phyloP scores from a whole-genome alignment of 2,888 invertebrate genomes.

The Idaea dimidiata region DNA sequence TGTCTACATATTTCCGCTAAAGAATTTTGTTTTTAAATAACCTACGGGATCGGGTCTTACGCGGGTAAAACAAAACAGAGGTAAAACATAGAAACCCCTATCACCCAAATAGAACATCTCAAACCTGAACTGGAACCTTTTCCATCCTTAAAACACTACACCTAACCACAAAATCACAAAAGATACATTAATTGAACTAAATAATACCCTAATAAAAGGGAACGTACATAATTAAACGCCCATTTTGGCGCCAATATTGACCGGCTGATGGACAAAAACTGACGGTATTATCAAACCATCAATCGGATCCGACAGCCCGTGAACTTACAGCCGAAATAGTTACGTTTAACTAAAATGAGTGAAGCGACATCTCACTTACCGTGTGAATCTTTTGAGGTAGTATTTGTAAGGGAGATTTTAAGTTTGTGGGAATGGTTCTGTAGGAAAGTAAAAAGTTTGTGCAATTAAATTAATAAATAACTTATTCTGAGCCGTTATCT shows the following conservation, averaged over 20 bases:
- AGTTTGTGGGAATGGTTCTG: not conserved
- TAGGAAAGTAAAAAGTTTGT: not conserved
- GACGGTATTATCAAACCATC: conserved; percentile 44
- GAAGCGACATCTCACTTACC: conserved; percentile 58
- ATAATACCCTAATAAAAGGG: conserved; percentile 8
- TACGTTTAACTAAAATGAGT: conserved; percentile 42
- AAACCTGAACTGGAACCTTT: no score
- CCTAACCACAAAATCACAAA: not conserved
- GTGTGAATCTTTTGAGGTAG: conserved; percentile 58
- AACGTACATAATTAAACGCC: conserved; percentile 10
- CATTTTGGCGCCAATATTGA: conserved; percentile 33
- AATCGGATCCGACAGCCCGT: conserved; percentile 44
- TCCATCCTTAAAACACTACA: not conserved
- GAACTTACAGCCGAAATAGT: conserved; percentile 50
- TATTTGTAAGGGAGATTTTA: conserved; percentile 3
- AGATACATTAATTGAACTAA: not conserved
- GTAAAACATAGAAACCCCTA: no score
- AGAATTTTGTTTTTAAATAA: no score
- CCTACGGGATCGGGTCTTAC: no score
- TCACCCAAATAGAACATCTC: no score
- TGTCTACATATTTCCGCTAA: no score
- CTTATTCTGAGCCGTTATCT: no score
- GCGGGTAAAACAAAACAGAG: no score
- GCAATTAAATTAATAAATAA: no score
- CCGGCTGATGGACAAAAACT: conserved; percentile 31